Evolutionary conservation across 2,797 vertebrate genomes (phyloP).

Genomic region (Falco berigora): DNA sequence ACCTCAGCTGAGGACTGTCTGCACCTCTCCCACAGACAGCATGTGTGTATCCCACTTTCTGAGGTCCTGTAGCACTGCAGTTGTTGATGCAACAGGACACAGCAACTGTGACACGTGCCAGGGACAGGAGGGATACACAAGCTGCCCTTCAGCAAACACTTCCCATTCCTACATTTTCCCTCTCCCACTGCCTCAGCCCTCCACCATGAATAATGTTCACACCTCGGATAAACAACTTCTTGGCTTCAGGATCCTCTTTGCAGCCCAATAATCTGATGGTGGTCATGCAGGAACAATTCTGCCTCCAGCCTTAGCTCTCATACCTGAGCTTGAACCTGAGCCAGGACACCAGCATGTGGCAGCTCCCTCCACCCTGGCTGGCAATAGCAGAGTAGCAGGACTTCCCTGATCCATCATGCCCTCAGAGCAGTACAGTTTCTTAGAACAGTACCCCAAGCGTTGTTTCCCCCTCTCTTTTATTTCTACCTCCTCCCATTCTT

Average conservation of each 20-base stretch:
- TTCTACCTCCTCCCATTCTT: neutral
- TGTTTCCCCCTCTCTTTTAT: neutral
- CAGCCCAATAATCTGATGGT: neutral
- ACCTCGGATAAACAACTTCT: neutral
- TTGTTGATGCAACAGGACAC: neutral
- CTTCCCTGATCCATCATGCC: neutral
- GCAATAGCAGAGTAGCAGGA: neutral
- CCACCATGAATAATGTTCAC: neutral
- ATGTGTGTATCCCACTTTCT: neutral
- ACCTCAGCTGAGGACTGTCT: neutral
- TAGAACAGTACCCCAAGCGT: neutral
- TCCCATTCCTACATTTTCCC: neutral
- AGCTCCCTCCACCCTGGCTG: neutral
- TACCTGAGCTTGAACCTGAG: neutral
- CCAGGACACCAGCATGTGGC: fast-evolving
- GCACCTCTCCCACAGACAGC: neutral
- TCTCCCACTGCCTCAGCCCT: neutral
- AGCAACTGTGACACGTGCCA: neutral
- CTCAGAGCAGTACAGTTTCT: neutral
- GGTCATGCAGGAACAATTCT: neutral
- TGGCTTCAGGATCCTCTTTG: neutral
- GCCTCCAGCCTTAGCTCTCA: neutral
- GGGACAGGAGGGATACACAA: neutral
- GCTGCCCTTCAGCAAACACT: neutral
- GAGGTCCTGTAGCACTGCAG: neutral